These are phyloP conservation scores for Diorhabda sublineata DNA, from an alignment of 1,140 invertebrate species.

Conservation along the genomic window DNA sequence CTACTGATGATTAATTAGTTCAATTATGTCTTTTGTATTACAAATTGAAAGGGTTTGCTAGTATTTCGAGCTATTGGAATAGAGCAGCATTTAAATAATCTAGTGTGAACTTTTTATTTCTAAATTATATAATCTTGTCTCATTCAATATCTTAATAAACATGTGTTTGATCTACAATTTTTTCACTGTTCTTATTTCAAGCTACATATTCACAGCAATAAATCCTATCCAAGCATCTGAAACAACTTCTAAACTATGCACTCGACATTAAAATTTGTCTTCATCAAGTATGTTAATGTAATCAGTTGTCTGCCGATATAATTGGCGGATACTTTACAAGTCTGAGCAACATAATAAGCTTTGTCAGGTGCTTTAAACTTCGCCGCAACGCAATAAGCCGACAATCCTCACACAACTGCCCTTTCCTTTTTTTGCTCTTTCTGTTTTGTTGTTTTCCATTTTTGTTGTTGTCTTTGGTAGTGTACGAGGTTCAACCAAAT, in stretches of 20 bases:
- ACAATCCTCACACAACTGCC: not conserved
- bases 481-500: too few relatives aligned
- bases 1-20: too few relatives aligned
- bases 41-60: too few relatives aligned
- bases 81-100: too few relatives aligned
- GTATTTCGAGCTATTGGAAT: too few relatives aligned
- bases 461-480: not conserved
- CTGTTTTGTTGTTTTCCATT: not conserved
- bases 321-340: slow-evolving; percentile 1
- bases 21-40: too few relatives aligned
- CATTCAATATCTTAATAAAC: too few relatives aligned
- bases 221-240: not conserved
- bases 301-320: slow-evolving; percentile 2
- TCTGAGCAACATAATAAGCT: slow-evolving; percentile 2
- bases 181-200: too few relatives aligned
- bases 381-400: slow-evolving; percentile 1
- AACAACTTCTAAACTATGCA: slow-evolving; percentile 1
- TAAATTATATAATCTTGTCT: too few relatives aligned
- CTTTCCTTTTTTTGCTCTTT: not conserved
- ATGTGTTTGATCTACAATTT: too few relatives aligned
- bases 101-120: too few relatives aligned
- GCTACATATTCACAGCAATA: not conserved
- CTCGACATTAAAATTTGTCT: not conserved
- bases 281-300: not conserved
- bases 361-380: not conserved